phyloP scores from a whole-genome alignment of 2,888 invertebrate species.

The Acronicta aceris region DNA sequence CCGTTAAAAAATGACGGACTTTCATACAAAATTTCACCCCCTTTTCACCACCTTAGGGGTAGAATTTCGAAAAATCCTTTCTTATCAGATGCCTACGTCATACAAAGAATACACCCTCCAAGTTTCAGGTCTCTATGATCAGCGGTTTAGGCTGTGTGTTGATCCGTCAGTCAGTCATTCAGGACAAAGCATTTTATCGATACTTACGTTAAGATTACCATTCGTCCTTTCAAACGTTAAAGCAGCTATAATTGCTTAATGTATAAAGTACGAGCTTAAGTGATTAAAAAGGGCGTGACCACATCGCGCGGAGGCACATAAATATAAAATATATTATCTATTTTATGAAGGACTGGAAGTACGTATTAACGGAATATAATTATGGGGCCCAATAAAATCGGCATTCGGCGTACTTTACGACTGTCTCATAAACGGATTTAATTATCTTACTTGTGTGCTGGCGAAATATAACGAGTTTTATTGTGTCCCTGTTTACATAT shows the following conservation, averaged over 20 bases:
- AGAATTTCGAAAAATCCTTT: too few species aligned
- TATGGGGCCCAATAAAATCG: slow-evolving; percentile 55
- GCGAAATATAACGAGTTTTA: slow-evolving; percentile 44
- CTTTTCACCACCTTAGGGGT: too few species aligned
- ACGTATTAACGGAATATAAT: slow-evolving; percentile 55
- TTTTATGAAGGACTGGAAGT: slow-evolving; percentile 44
- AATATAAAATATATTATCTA: slow-evolving; percentile 42
- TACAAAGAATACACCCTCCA: too few species aligned
- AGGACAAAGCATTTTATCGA: too few species aligned
- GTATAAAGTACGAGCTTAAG: neutral
- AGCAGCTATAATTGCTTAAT: neutral
- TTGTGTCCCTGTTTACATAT: slow-evolving; percentile 40
- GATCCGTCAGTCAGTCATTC: too few species aligned
- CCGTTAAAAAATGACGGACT: too few species aligned
- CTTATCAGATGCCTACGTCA: too few species aligned
- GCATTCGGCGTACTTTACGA: slow-evolving; percentile 51
- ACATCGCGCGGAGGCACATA: slow-evolving; percentile 12
- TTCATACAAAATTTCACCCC: too few species aligned
- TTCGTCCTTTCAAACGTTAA: neutral
- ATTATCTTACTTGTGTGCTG: slow-evolving; percentile 51
- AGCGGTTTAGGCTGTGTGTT: too few species aligned
- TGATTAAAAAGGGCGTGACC: slow-evolving; percentile 1
- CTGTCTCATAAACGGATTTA: slow-evolving; percentile 57
- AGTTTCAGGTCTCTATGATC: too few species aligned
- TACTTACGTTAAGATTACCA: neutral